Evolutionary conservation across 1,140 invertebrate genomes (phyloP), one percentile per base, ranked within the genome.

Genomic region (Physella acuta): DNA sequence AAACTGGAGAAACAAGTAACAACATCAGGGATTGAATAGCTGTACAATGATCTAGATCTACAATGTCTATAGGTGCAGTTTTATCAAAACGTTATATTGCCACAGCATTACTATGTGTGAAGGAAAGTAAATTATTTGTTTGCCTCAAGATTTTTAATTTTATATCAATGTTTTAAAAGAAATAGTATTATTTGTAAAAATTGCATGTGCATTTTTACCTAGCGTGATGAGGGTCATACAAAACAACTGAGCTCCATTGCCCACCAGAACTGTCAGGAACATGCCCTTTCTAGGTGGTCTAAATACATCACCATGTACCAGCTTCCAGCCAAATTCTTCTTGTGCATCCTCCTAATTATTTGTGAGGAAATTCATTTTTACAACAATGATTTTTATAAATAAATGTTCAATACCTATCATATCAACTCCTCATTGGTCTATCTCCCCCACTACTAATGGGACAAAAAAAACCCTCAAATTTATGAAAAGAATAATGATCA

Each of bases 311-410:
- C 84, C 85, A 75, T 86, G 85, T 4, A 86, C 84, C 51, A 99
- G 86, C 87, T 99, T 99, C 97, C 97, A 99, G 28, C 97, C 97
- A 88, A 98, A 99, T 84, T 99, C 96, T 86, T 99, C 97, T 87
- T 97, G 90, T 16, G 95, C 95, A 88, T 99, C 97, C 87, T 99
- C 97, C 84, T 88, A 68, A 14, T n/a, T 24, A 20, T n/a, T n/a
- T n/a, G n/a, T n/a, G n/a, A n/a, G n/a, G n/a, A n/a, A n/a, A n/a
- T n/a, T n/a, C n/a, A n/a, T n/a, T n/a, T n/a, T n/a, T n/a, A n/a
- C n/a, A n/a, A n/a, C n/a, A n/a, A n/a, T n/a, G n/a, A n/a, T n/a
- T 49, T 11, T n/a, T 49, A n/a, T n/a, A 49, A 49, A n/a, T 11
- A 49, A 49, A 14, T 11, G n/a, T 49, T 14, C 11, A 49, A 49